phyloP scores from a whole-genome alignment of 1,140 invertebrate species.

The Pseudomyrmex flavicornis region DNA sequence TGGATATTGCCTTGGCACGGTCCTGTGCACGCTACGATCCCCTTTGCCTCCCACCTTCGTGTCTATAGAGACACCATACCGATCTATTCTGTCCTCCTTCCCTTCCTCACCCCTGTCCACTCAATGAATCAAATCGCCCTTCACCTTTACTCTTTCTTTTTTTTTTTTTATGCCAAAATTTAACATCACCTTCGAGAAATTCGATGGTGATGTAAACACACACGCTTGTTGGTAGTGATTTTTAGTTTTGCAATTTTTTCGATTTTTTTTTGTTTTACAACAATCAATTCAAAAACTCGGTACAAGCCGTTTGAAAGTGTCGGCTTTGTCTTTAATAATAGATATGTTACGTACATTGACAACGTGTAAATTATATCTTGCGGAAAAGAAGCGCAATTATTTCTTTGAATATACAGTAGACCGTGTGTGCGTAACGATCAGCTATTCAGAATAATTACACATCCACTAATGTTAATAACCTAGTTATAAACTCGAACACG shows the following conservation, averaged over 20 bases:
- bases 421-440: neutral
- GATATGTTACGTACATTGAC: neutral
- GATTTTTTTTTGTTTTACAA: no score
- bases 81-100: slow-evolving; percentile 68
- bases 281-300: no score
- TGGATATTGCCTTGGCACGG: slow-evolving; percentile 82
- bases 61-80: slow-evolving; percentile 72
- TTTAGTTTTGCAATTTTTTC: no score
- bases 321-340: no score
- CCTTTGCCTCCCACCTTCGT: slow-evolving; percentile 41
- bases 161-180: slow-evolving; percentile 37
- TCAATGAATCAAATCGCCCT: slow-evolving; percentile 68
- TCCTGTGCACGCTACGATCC: slow-evolving; percentile 68
- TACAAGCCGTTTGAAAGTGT: no score
- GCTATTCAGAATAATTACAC: slow-evolving; percentile 11
- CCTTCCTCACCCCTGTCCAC: neutral
- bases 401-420: neutral
- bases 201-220: slow-evolving; percentile 19
- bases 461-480: slow-evolving; percentile 19
- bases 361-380: neutral
- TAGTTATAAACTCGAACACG: slow-evolving; percentile 19
- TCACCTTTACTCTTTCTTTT: neutral
- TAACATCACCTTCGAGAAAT: slow-evolving; percentile 65
- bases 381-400: neutral
- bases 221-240: neutral